These are phyloP conservation scores for Drosophila kanapiae DNA, from an alignment of 1,140 invertebrate species.

Conservation along the genomic window DNA sequence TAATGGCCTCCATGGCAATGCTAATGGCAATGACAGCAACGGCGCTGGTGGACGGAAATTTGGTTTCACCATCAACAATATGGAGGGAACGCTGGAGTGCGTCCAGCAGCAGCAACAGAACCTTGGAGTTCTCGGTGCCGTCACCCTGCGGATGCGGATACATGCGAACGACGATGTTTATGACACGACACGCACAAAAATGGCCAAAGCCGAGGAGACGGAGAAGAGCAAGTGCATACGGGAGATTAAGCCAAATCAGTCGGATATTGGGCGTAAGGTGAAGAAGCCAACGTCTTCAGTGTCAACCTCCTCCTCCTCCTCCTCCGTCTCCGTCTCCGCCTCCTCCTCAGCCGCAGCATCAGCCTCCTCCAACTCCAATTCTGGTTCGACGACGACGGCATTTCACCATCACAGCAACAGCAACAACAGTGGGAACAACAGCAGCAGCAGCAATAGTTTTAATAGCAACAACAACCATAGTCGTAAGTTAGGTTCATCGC, in stretches of 20 bases:
- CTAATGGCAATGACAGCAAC: conserved; percentile 45
- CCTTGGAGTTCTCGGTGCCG: conserved; percentile 92
- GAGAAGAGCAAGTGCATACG: conserved; percentile 97
- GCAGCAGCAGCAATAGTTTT: conserved; percentile 70
- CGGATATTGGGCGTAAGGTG: conserved; percentile 93
- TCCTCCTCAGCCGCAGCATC: conserved; percentile 15
- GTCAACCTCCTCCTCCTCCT: conserved; percentile 17
- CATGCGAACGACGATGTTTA: conserved; percentile 98
- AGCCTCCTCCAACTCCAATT: conserved; percentile 20
- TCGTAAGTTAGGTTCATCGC: conserved; percentile 83
- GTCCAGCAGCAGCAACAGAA: conserved; percentile 90
- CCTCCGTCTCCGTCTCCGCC: conserved; percentile 21
- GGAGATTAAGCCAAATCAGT: conserved; percentile 95
- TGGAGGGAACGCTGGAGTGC: conserved; percentile 92
- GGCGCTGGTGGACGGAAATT: conserved; percentile 73
- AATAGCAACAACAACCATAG: conserved; percentile 84
- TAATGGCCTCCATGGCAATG: conserved; percentile 49
- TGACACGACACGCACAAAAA: conserved; percentile 94
- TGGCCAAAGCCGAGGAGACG: conserved; percentile 95
- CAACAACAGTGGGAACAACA: conserved; percentile 62
- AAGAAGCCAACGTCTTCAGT: conserved; percentile 86
- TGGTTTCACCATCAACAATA: conserved; percentile 78
- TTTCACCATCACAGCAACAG: conserved; percentile 72
- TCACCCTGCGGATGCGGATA: conserved; percentile 94
- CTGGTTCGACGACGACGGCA: conserved; percentile 50